Conservation (phyloP, 2,113 vertebrate species). For the Boulengeromyrus knoepffleri region DNA sequence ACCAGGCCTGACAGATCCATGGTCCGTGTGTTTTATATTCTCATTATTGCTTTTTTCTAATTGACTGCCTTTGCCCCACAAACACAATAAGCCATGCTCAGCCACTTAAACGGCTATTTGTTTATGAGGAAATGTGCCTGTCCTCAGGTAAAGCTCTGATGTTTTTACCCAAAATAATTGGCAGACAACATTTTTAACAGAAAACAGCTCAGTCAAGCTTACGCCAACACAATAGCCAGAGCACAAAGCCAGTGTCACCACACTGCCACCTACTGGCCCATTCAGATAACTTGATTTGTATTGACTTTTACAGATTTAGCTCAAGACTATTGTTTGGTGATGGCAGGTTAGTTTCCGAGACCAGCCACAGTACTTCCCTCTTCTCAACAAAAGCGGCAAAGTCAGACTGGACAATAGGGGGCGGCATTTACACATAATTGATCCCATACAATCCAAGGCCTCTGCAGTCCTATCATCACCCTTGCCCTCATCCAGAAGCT, state of each 20-base stretch:
- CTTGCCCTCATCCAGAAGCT: neutral
- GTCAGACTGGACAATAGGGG: neutral
- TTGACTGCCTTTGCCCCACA: neutral
- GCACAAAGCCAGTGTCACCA: neutral
- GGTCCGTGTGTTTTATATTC: neutral
- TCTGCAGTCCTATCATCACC: neutral
- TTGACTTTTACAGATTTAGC: neutral
- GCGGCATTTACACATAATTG: neutral
- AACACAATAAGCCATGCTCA: neutral
- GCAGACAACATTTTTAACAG: neutral
- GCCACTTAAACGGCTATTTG: neutral
- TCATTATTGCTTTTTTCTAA: neutral
- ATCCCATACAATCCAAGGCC: neutral
- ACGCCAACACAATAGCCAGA: neutral
- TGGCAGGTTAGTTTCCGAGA: neutral
- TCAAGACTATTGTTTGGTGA: neutral
- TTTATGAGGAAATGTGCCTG: neutral
- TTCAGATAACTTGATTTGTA: neutral
- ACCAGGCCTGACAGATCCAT: neutral
- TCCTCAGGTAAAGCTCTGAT: neutral
- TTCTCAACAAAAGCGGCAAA: neutral
- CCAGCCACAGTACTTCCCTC: neutral
- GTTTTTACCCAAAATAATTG: neutral
- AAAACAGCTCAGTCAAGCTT: neutral
- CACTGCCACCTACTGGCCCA: neutral